Conservation (phyloP, 1,140 invertebrate genomes). For the Cydia splendana region DNA sequence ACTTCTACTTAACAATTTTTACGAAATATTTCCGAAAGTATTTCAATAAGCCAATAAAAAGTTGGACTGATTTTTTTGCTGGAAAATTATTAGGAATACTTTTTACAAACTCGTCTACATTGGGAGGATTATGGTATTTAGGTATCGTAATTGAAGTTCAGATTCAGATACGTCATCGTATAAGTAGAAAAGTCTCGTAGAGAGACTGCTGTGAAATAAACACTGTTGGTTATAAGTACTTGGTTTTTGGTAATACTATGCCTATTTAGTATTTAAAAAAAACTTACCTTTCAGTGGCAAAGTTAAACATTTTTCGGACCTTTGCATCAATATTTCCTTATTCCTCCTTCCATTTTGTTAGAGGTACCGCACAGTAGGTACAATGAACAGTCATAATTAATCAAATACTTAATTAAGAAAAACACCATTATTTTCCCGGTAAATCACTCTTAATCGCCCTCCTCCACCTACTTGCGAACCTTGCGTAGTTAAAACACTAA, state of each 20-base stretch:
- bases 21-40: constrained; percentile 50
- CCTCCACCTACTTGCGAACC: constrained; percentile 13
- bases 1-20: constrained; percentile 53
- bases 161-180: background rate
- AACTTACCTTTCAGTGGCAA: background rate
- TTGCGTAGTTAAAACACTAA: constrained; percentile 38
- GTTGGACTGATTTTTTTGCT: constrained; percentile 17
- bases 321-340: background rate
- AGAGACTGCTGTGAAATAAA: too few relatives aligned
- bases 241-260: background rate
- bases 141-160: background rate
- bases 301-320: background rate
- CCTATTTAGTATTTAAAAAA: background rate
- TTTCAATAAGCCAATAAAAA: constrained; percentile 50
- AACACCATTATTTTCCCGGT: constrained; percentile 19
- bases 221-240: background rate
- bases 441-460: constrained; percentile 27
- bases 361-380: background rate
- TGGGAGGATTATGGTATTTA: background rate
- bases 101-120: background rate
- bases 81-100: constrained; percentile 5
- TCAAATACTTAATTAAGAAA: constrained; percentile 29
- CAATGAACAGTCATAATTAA: constrained; percentile 22
- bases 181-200: background rate
- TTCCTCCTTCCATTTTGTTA: background rate